Base-by-base conservation (phyloP, 2,888 invertebrate species). In the Lepidocyrtinus sp. region DNA sequence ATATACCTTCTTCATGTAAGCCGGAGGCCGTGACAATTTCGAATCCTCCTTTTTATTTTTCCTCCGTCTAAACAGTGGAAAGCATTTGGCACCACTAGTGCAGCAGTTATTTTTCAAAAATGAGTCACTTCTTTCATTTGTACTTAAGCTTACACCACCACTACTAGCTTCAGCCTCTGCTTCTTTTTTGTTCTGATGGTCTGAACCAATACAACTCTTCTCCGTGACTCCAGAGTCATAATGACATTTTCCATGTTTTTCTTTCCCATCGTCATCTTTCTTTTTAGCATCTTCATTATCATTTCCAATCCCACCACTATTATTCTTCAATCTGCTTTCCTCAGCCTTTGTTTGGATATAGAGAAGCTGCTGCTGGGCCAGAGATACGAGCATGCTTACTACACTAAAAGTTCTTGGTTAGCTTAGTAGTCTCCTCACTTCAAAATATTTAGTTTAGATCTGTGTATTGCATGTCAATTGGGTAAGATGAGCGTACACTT, bases 311-410 rank as follows among this genome's bases (percentile, higher is more conserved):
- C 7, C 73, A 26, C 21, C 55, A 70, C 27, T 59, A 19, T 72
- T 72, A 26, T 63, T 68, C 5, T 36, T 36, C 36, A 36, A 36
- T 69, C 24, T 63, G 2, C 64, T 74, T 74, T 73, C 78, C 59
- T 73, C 78, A 73, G 55, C 78, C 65, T 79, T 68, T 27, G 62
- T 27, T 73, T 73, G 78, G 50, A 79, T 65, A 62, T 79, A 79
- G 19, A 79, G n/a, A 55, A 79, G 27, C 25, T 79, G 78, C 62
- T 79, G 78, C 69, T 79, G 78, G 22, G 78, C 78, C 21, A 79
- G 63, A 22, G 78, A 69, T 45, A 79, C 78, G 68, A 79, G 68
- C 78, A 79, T 79, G 67, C 36, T 78, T 17, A 55, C 15, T n/a
- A n/a, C n/a, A n/a, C n/a, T n/a, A n/a, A n/a, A 5, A 19, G 55